Base-by-base conservation (phyloP, 2,113 vertebrate genomes). In the Charadrius vociferus region DNA sequence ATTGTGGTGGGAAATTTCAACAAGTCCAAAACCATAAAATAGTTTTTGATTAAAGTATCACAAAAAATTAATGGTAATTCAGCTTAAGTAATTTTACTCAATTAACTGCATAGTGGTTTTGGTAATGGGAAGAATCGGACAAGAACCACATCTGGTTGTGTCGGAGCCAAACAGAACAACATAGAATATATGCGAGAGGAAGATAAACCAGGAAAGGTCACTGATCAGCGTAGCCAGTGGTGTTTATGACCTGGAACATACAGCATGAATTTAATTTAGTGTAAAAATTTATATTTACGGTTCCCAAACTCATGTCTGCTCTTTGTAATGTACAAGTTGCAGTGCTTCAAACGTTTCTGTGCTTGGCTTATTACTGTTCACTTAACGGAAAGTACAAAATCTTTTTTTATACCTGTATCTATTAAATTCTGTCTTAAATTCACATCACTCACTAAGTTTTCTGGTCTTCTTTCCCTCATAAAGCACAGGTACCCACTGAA, bases 71-170 rank as follows among this genome's bases (percentile, higher is more conserved):
- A 83, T 88, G 80, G 74, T 41, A 12, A 58, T 90, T 59, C 34
- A 73, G 62, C 15, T 43, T 41, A 63, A 77, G 70, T 34, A 66
- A 32, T 85, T 66, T 56, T 71, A 79, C 36, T 47, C 20, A 81
- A 73, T 74, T 98, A 98, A 92, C 90, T 55, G 52, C 75, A 94
- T 50, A 89, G 98, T 20, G 77, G 97, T 21, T 96, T 97, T 22
- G 94, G 97, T n/a, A 97, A 94, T 47, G 95, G 94, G 52, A 94
- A 97, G 75, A 98, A 97, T 43, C 95, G 96, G 5, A 98, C 96
- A 91, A 97, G 96, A 93, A 98, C 98, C 86, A 95, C 98, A 92
- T 55, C 94, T 99, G 63, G 95, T 98, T 65, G 85, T 98, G 59
- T 97, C 98, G 53, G 98, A 98, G 91, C 71, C 89, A 34, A 97